Conservation (phyloP, 2,888 invertebrate species). For the Isotomurus palustris region DNA sequence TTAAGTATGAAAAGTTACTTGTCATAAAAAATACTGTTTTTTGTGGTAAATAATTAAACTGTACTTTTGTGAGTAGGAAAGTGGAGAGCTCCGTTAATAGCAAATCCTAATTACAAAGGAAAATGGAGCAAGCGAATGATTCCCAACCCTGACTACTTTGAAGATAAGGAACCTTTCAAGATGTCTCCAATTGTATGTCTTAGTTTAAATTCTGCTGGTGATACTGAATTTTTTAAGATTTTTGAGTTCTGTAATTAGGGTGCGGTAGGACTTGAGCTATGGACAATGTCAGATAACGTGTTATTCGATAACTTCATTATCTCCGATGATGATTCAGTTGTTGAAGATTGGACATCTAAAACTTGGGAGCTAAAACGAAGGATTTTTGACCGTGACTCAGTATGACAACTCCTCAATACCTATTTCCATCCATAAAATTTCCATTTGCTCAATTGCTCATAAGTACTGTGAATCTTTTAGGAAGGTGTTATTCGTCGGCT, state of each 20-base stretch:
- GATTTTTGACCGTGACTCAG: constrained; percentile 73
- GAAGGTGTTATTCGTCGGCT: constrained; percentile 72
- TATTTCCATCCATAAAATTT: no score
- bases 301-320: constrained; percentile 93
- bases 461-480: constrained; percentile 57
- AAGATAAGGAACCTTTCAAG: constrained; percentile 81
- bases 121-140: constrained; percentile 87
- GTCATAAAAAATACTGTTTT: no score
- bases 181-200: constrained; percentile 83
- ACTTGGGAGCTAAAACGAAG: constrained; percentile 80
- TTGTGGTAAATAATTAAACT: background rate
- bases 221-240: background rate
- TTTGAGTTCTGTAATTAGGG: constrained; percentile 55
- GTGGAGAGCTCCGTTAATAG: constrained; percentile 84
- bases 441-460: no score
- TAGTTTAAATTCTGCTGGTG: background rate
- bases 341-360: constrained; percentile 72
- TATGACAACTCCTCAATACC: constrained; percentile 58
- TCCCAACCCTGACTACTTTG: constrained; percentile 87
- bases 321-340: constrained; percentile 72
- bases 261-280: constrained; percentile 92
- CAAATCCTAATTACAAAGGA: constrained; percentile 91
- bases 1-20: background rate
- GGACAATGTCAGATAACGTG: constrained; percentile 95
- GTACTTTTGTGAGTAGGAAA: constrained; percentile 50